Evolutionary conservation across 2,797 vertebrate species (phyloP), one percentile per base, ranked within the genome.

Genomic region (Peromyscus aztecus): DNA sequence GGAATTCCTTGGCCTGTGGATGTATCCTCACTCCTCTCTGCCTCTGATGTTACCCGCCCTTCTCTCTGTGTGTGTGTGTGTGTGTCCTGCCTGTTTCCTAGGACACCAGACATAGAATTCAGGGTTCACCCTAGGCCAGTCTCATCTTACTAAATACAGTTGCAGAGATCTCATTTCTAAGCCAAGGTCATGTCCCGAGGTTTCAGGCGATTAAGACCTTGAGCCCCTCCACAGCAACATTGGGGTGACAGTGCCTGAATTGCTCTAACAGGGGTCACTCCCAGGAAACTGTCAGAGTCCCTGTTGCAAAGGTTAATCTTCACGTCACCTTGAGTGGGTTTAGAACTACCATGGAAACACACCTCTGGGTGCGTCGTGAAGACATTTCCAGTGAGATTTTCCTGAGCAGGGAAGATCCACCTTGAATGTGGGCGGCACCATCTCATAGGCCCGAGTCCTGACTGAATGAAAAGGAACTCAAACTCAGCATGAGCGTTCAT

Each of bases 211-310:
- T 52, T 29, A 4, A 83, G 61, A 14, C 37, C 40, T 86, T 40
- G 1, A 67, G 17, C 3, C 23, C 6, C 46, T 17, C 6, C 4
- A 1, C 0, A 61, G 63, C 29, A 31, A 31, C 9, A 24, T 0
- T 4, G 21, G 14, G 17, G 27, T 46, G 31, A n/a, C 31, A 19
- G 37, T 61, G 52, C 27, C 52, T n/a, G 4, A 13, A 55, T 13
- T 11, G 19, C 27, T 71, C 13, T 4, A 8, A 23, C 9, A 3
- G 57, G 11, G 4, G 16, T 23, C 29, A 13, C 14, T 31, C 40
- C 27, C 21, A 14, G 61, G 19, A 7, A 31, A 27, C 34, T 16
- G 2, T 4, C 57, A 52, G 77, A 6, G 57, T 17, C 13, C 40
- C 40, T 6, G 27, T 43, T 0, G 10, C 6, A 77, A 81, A 27